Base-by-base conservation (phyloP, 2,113 vertebrate species). In the Rhynchomys soricoides region DNA sequence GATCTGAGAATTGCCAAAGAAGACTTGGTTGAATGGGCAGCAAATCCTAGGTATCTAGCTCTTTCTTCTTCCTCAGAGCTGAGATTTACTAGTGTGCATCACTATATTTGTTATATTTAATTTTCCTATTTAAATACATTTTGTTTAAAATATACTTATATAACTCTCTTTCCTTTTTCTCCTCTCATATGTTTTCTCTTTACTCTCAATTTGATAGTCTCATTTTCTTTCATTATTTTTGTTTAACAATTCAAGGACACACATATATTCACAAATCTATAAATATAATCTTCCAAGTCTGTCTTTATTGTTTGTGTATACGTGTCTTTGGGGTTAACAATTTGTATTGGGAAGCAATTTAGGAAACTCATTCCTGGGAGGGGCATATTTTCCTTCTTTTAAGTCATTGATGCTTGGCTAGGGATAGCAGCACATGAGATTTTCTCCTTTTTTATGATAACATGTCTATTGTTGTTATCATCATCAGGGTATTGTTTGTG, bases 371-470 rank as follows among this genome's bases (percentile, higher is more conserved):
- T 29, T 12, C 55, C 13, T 7, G 1, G 9, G 22, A 29, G 5
- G 22, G 6, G 22, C 1, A 29, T 43, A 26, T 40, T 57, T n/a
- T 55, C 34, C 24, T 26, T 59, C 21, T 62, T 15, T 83, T 19
- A 19, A 45, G 3, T 10, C 40, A 64, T 19, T 4, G 17, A 16
- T 64, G n/a, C 4, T 83, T 31, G 29, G 15, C n/a, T 64, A 19
- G 0, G 11, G n/a, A 26, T 0, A 62, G 4, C 0, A 40, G 24
- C 24, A 16, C 16, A 10, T 13, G 3, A 11, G 15, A 43, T 1
- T 83, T 22, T 59, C n/a, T n/a, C 81, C 15, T 24, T 43, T 74
- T 29, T 15, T 40, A 45, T 45, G 59, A 43, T 43, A 83, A 17
- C 57, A 43, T 43, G 15, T 5, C 7, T 45, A 62, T 43, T 62